Percentiles rank a stretch among this genome's conserved stretches.
Conservation (phyloP, 2,797 vertebrate species). For the Parauchenoglanis ngamensis region DNA sequence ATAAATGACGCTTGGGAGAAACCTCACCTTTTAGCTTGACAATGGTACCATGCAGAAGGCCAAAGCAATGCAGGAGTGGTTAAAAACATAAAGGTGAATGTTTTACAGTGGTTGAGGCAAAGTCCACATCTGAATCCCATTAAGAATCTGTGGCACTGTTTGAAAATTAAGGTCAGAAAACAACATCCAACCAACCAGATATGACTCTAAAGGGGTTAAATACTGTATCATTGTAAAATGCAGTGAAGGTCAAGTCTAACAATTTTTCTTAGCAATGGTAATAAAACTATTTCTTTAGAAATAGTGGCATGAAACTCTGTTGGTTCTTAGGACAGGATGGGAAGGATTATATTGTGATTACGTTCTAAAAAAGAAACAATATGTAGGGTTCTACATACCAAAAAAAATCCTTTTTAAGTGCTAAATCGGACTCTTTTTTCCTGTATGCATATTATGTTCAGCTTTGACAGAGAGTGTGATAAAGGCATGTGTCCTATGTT, state of each 20-base stretch:
- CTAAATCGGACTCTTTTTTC: background rate
- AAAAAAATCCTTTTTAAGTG: background rate
- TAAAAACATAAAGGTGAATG: background rate
- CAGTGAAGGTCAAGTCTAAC: background rate
- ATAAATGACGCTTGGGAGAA: background rate
- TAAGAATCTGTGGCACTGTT: background rate
- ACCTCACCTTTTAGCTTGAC: background rate
- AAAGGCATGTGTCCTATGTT: background rate
- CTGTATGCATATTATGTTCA: background rate
- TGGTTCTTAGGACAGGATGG: background rate
- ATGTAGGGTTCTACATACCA: background rate
- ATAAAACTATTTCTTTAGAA: background rate
- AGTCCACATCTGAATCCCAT: background rate
- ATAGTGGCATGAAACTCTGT: background rate
- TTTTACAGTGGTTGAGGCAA: background rate
- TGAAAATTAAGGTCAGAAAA: background rate
- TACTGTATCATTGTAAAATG: background rate
- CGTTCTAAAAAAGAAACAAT: background rate
- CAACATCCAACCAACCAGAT: background rate
- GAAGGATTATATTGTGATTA: background rate
- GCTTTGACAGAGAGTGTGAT: background rate
- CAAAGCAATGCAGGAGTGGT: background rate
- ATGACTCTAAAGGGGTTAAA: background rate
- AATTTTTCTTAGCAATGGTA: background rate
- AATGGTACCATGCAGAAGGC: background rate